phyloP scores from a whole-genome alignment of 2,797 vertebrate genomes.

The Scyliorhinus canicula region DNA sequence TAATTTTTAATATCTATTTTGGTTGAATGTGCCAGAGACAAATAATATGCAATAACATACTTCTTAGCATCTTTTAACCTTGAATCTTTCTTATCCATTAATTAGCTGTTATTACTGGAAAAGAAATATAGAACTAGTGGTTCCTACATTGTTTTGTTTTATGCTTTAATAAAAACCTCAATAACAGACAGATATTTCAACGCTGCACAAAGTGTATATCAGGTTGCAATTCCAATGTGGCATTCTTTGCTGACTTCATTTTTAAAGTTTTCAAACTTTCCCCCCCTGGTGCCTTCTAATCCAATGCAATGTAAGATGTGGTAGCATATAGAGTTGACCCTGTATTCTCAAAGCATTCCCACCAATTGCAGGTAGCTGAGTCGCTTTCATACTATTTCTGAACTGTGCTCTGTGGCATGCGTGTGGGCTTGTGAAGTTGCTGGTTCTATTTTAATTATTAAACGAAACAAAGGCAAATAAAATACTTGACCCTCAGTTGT shows the following conservation, averaged over 20 bases:
- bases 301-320: background rate
- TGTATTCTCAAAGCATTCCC: background rate
- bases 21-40: background rate
- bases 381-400: background rate
- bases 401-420: background rate
- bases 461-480: background rate
- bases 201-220: background rate
- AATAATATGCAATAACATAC: background rate
- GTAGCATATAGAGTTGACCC: background rate
- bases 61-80: background rate
- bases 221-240: background rate
- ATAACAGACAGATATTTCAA: background rate
- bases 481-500: background rate
- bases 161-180: background rate
- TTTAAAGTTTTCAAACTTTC: background rate
- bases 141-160: background rate
- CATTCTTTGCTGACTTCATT: background rate
- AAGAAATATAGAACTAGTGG: background rate
- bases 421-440: background rate
- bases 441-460: background rate
- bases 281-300: background rate
- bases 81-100: background rate
- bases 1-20: background rate
- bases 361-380: background rate
- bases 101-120: background rate